These are phyloP conservation scores for Dryas iulia DNA, from an alignment of 1,140 invertebrate genomes.

Conservation along the genomic window DNA sequence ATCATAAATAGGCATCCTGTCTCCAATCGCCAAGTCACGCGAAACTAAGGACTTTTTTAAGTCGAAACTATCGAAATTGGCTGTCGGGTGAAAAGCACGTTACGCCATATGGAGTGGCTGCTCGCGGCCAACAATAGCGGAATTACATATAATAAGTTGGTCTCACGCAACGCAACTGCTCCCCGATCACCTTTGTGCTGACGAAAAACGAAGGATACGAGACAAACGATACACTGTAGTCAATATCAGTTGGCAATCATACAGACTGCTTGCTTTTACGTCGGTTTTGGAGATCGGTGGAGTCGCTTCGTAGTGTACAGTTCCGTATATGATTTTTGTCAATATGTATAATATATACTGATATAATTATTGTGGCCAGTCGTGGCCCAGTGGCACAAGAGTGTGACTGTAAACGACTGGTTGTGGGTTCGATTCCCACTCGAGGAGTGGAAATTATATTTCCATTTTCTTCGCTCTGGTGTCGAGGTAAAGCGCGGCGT, in stretches of 20 bases:
- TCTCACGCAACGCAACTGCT: conserved; percentile 68
- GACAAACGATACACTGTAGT: not conserved
- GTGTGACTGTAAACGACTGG: too few relatives aligned
- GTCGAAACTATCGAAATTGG: conserved; percentile 65
- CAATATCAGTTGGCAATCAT: not conserved
- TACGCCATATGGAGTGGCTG: conserved; percentile 72
- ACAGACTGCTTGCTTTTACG: not conserved
- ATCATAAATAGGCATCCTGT: conserved; percentile 36
- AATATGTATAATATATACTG: too few relatives aligned
- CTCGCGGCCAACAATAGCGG: conserved; percentile 72
- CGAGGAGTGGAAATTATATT: too few relatives aligned
- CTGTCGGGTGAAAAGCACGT: conserved; percentile 58
- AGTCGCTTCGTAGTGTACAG: not conserved
- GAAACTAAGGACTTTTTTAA: conserved; percentile 55
- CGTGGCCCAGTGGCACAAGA: too few relatives aligned
- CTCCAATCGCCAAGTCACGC: conserved; percentile 58
- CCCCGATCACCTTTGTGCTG: conserved; percentile 47
- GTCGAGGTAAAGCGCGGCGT: too few relatives aligned
- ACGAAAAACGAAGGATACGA: conserved; percentile 14
- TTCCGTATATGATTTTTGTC: not conserved
- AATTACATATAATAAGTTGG: conserved; percentile 76
- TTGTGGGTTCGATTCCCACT: too few relatives aligned
- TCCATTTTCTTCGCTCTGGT: too few relatives aligned
- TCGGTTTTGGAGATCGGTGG: not conserved
- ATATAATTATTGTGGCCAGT: too few relatives aligned